These are phyloP conservation scores for Cepaea nemoralis DNA, from an alignment of 1,140 invertebrate genomes.

Conservation along the genomic window DNA sequence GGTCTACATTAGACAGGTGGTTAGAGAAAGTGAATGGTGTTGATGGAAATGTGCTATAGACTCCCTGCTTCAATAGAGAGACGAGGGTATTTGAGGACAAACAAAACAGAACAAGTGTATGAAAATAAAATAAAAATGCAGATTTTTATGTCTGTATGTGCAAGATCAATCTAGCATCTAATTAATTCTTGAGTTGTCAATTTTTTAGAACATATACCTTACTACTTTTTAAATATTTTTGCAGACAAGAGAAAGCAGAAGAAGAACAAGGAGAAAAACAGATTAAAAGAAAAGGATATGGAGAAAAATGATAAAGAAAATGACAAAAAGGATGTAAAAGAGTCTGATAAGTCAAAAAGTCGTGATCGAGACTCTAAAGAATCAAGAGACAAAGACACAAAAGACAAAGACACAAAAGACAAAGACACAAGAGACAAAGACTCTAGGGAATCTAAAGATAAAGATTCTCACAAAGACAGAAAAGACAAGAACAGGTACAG, in stretches of 20 bases:
- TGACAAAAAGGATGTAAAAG: conserved; percentile 48
- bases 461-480: conserved; percentile 53
- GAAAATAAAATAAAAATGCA: too few species aligned
- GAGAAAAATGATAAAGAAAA: conserved; percentile 43
- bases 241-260: conserved; percentile 21
- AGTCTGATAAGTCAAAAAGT: conserved; percentile 42
- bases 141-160: too few species aligned
- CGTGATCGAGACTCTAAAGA: conserved; percentile 47
- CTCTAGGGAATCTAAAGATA: conserved; percentile 41
- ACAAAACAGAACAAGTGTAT: too few species aligned
- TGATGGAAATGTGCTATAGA: too few species aligned
- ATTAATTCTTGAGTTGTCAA: too few species aligned
- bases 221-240: conserved; percentile 14
- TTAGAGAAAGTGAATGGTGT: too few species aligned
- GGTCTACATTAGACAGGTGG: too few species aligned
- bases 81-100: too few species aligned
- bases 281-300: conserved; percentile 30
- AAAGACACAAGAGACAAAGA: conserved; percentile 47
- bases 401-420: conserved; percentile 46
- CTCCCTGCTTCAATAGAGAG: too few species aligned
- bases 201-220: too few species aligned
- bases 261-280: conserved; percentile 39
- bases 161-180: too few species aligned
- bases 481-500: conserved; percentile 24
- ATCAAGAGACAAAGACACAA: conserved; percentile 38